Evolutionary conservation across 2,888 invertebrate species (phyloP).

Genomic region (Pammene aurita): DNA sequence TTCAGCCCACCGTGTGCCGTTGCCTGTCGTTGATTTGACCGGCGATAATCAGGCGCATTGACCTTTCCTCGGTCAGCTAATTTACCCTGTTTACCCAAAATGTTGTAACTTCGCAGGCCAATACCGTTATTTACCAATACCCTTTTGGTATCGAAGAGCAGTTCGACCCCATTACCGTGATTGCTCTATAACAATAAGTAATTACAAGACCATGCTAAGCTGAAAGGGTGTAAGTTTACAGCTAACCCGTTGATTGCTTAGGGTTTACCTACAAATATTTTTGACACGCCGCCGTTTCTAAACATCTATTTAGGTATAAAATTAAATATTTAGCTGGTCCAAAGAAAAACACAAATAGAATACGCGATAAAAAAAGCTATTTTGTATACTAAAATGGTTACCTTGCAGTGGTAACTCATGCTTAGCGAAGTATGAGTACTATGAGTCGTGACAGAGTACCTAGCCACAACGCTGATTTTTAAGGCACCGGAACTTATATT

Average conservation of each 20-base stretch:
- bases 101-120: background rate
- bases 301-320: no score
- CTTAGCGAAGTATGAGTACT: no score
- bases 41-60: conserved; percentile 21
- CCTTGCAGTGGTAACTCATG: no score
- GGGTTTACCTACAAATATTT: background rate
- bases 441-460: no score
- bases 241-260: background rate
- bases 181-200: conserved; percentile 25
- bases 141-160: background rate
- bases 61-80: background rate
- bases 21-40: conserved; percentile 7
- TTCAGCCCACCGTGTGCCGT: no score
- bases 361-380: no score
- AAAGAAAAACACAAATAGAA: no score
- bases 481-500: no score
- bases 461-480: no score
- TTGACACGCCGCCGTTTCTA: no score
- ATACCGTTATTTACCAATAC: background rate
- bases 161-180: conserved; percentile 20
- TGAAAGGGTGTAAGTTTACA: background rate
- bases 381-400: no score
- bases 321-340: no score
- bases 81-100: background rate
- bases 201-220: conserved; percentile 19